Percentiles rank a stretch among this genome's conserved stretches.
These are phyloP conservation scores for Rhadina sibilatrix DNA, from an alignment of 2,113 vertebrate species.

Conservation along the genomic window DNA sequence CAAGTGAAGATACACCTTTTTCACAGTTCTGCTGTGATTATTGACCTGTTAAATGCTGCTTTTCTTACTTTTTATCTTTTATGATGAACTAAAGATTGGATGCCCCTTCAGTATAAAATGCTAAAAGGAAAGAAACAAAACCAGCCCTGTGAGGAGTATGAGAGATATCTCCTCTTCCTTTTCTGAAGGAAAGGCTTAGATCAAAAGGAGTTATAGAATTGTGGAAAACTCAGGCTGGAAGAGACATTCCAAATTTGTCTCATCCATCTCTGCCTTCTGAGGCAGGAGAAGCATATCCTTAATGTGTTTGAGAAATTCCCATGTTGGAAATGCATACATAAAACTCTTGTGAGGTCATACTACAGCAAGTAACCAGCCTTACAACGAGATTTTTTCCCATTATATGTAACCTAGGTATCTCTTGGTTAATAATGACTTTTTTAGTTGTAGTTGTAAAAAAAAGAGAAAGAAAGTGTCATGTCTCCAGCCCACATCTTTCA, in stretches of 20 bases:
- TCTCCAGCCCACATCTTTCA: neutral
- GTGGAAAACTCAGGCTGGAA: neutral
- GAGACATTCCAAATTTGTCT: neutral
- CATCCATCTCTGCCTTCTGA: neutral
- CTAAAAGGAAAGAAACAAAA: rapidly evolving
- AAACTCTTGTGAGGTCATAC: neutral
- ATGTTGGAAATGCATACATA: neutral
- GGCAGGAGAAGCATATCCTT: neutral
- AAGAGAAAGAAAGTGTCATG: neutral
- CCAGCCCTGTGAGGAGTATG: neutral
- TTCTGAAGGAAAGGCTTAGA: neutral
- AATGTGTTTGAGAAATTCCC: neutral
- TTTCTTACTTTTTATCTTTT: neutral
- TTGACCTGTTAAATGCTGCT: neutral
- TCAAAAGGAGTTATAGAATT: neutral
- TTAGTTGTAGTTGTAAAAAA: neutral
- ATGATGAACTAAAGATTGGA: neutral
- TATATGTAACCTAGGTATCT: neutral
- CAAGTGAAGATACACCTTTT: neutral
- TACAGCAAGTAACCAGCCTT: neutral
- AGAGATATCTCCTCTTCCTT: neutral
- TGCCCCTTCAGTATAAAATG: neutral
- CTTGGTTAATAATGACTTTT: neutral
- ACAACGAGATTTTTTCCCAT: neutral
- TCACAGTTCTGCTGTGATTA: neutral